Percentiles rank a stretch among this genome's conserved stretches.
These are phyloP conservation scores for Protula sp. DNA, from an alignment of 2,888 invertebrate genomes.

Conservation along the genomic window DNA sequence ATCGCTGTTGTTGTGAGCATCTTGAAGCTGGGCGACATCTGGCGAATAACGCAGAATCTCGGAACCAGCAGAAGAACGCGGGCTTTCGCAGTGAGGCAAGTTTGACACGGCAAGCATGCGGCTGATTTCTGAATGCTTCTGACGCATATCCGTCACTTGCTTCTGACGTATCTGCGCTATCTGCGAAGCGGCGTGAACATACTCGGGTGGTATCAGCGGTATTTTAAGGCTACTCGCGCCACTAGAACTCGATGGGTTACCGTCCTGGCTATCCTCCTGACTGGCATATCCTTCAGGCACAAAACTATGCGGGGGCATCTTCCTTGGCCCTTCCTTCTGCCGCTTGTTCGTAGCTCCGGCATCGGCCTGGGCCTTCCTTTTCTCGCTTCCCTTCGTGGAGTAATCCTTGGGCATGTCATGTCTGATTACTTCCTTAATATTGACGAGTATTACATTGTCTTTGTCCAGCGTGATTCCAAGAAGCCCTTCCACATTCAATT, in stretches of 20 bases:
- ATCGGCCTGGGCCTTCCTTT: neutral
- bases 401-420: neutral
- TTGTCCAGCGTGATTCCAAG: slow-evolving; percentile 7
- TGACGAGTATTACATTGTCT: slow-evolving; percentile 3
- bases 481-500: slow-evolving; percentile 4
- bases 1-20: neutral
- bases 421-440: neutral
- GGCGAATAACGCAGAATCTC: too few relatives aligned
- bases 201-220: neutral
- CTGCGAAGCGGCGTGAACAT: too few relatives aligned
- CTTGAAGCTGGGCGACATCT: neutral
- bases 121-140: neutral
- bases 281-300: too few relatives aligned
- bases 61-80: too few relatives aligned
- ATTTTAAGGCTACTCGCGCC: neutral
- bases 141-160: neutral
- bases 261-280: neutral
- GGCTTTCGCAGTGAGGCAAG: neutral
- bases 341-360: neutral
- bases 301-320: too few relatives aligned
- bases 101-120: neutral
- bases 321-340: neutral
- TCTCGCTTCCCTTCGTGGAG: neutral
- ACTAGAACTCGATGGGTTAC: neutral
- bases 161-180: too few relatives aligned